A percentile compares a stretch with the other conserved stretches of the same genome.
Evolutionary conservation across 2,797 vertebrate genomes (phyloP).

Genomic region (Sandelia bainsii): DNA sequence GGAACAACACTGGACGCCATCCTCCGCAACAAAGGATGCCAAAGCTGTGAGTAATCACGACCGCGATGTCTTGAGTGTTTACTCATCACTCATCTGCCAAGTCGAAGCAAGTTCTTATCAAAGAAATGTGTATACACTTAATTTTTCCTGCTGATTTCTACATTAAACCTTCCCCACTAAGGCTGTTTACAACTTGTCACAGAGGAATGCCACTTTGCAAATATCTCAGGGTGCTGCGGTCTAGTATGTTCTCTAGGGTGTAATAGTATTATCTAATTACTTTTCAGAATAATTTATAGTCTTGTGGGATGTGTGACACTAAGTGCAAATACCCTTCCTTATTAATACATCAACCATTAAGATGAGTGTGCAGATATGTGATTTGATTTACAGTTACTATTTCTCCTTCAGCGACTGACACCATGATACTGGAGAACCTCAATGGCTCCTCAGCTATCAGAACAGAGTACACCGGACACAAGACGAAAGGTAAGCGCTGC

Average conservation of each 20-base stretch:
- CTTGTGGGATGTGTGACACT: constrained; percentile 10
- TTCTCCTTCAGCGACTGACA: constrained; percentile 77
- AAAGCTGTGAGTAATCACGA: constrained; percentile 89
- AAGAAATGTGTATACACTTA: constrained; percentile 13
- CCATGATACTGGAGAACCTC: constrained; percentile 91
- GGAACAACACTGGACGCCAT: constrained; percentile 95
- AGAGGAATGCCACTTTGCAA: constrained; percentile 45
- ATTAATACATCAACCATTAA: background rate
- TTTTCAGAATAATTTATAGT: constrained; percentile 27
- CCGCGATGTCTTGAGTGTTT: constrained; percentile 16
- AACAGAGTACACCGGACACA: constrained; percentile 95
- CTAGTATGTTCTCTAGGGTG: constrained; percentile 14
- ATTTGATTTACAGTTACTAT: background rate
- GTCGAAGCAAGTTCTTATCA: constrained; percentile 20
- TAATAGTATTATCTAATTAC: constrained; percentile 19
- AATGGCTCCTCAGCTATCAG: constrained; percentile 98
- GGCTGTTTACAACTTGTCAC: constrained; percentile 34
- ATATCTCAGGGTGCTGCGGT: constrained; percentile 38
- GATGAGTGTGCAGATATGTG: constrained; percentile 4
- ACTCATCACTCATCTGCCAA: constrained; percentile 33
- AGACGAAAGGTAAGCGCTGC: constrained; percentile 88
- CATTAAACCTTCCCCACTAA: constrained; percentile 6
- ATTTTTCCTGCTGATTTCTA: constrained; percentile 24
- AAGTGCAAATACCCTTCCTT: constrained; percentile 14
- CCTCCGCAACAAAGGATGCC: constrained; percentile 97